phyloP scores from a whole-genome alignment of 1,140 invertebrate species.

The Drosophila tristis region DNA sequence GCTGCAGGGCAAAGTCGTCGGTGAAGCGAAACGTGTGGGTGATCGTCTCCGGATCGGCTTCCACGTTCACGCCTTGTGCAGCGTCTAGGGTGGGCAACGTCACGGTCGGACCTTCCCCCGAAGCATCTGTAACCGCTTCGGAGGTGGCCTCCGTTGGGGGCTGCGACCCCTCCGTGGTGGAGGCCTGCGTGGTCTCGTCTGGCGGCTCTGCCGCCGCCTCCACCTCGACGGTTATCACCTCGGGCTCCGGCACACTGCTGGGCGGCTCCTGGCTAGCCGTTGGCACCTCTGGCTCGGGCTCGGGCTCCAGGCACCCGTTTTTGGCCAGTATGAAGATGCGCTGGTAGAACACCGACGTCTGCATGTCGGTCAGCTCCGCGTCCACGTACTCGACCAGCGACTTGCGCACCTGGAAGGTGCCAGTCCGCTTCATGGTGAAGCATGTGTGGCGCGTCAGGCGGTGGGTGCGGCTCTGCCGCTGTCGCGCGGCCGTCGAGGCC shows the following conservation, averaged over 20 bases:
- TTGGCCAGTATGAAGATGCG: slow-evolving; percentile 74
- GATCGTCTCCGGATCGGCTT: slow-evolving; percentile 21
- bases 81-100: too few relatives aligned
- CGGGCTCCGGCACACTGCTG: neutral
- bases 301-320: slow-evolving; percentile 37
- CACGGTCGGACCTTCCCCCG: too few relatives aligned
- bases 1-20: too few relatives aligned
- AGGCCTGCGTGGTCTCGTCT: too few relatives aligned
- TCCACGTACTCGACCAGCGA: slow-evolving; percentile 69
- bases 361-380: slow-evolving; percentile 47
- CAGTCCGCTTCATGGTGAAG: slow-evolving; percentile 44
- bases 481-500: slow-evolving; percentile 14
- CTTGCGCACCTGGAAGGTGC: slow-evolving; percentile 58
- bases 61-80: neutral
- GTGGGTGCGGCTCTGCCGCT: neutral
- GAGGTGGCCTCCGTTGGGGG: too few relatives aligned
- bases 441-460: slow-evolving; percentile 25
- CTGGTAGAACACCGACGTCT: slow-evolving; percentile 71
- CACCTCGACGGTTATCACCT: too few relatives aligned
- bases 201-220: neutral
- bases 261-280: too few relatives aligned
- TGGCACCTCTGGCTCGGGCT: neutral
- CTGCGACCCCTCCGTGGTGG: too few relatives aligned
- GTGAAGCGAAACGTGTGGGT: slow-evolving; percentile 59
- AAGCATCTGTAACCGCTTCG: too few relatives aligned